phyloP scores from a whole-genome alignment of 2,888 invertebrate species.

The Cybosia mesomella region DNA sequence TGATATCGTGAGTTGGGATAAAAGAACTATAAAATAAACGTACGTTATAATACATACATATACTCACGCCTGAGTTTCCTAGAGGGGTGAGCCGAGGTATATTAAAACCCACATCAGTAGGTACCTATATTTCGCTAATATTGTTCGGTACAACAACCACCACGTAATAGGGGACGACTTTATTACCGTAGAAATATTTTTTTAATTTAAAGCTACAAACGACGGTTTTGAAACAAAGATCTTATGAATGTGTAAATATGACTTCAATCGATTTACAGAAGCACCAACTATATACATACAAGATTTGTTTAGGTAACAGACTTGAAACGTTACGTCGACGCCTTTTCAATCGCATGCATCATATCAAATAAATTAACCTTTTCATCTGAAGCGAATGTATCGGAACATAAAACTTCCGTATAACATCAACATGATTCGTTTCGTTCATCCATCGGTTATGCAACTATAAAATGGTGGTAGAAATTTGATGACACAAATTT shows the following conservation, averaged over 20 bases:
- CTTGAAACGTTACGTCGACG: constrained; percentile 36
- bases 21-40: neutral
- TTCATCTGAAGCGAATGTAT: constrained; percentile 33
- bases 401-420: constrained; percentile 30
- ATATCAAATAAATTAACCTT: constrained; percentile 39
- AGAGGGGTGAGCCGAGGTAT: neutral
- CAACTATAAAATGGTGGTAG: constrained; percentile 22
- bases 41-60: too few species aligned
- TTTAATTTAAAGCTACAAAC: neutral
- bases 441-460: constrained; percentile 28
- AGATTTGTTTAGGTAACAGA: constrained; percentile 28
- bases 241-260: neutral
- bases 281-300: constrained; percentile 3
- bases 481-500: too few species aligned
- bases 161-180: neutral
- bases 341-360: constrained; percentile 34
- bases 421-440: constrained; percentile 27
- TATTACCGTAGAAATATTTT: neutral
- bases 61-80: neutral
- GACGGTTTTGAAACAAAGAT: neutral
- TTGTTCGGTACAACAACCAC: too few species aligned
- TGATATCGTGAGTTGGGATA: neutral
- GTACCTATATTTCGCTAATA: too few species aligned
- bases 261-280: constrained; percentile 1
- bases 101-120: too few species aligned